Base-by-base conservation (phyloP, 1,140 invertebrate species). In the Drosophila paulistorum region DNA sequence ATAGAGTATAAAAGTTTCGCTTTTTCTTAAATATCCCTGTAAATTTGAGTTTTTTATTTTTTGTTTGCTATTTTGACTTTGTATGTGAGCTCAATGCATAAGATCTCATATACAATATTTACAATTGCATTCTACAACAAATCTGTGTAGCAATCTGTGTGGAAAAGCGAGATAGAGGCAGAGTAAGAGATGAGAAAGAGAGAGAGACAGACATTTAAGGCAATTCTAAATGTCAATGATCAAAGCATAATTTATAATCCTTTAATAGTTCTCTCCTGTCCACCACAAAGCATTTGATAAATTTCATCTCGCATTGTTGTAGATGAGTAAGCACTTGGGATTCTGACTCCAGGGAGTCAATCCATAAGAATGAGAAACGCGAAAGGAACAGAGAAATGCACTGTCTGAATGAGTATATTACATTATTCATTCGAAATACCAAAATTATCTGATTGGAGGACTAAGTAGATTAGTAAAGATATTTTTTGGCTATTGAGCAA, bases 211-310 rank as follows among this genome's bases (percentile, higher is more conserved):
- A 59, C 35, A 33, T 65, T 30, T 68, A 64, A 42, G 51, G 55
- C 26, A 62, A 62, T 59, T 71, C 51, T 20, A 26, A 39, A 61
- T 61, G 39, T 54, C 57, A 59, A 20, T 59, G 57, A 59, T 59
- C 57, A 59, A 59, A 59, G 57, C 57, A 66, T 62, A 68, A 74
- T 76, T 82, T 82, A 74, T 85, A 87, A 85, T 85, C 82, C 82
- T 79, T 87, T 87, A 85, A 85, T 87, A 68, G 82, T 73, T 77
- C 65, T 68, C 17, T 51, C 45, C 9, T 51, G 45, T 51, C 45
- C 45, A 11, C 77, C 76, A 83, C 79, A 80, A 83, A 71, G 64
- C 66, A 58, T 39, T 79, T 87, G 82, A 85, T 82, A 82, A 87
- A 87, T 85, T 73, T 35, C 57, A 70, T 70, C 64, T 76, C 66